Conservation (phyloP, 2,113 vertebrate genomes). For the Heliornis fulica region DNA sequence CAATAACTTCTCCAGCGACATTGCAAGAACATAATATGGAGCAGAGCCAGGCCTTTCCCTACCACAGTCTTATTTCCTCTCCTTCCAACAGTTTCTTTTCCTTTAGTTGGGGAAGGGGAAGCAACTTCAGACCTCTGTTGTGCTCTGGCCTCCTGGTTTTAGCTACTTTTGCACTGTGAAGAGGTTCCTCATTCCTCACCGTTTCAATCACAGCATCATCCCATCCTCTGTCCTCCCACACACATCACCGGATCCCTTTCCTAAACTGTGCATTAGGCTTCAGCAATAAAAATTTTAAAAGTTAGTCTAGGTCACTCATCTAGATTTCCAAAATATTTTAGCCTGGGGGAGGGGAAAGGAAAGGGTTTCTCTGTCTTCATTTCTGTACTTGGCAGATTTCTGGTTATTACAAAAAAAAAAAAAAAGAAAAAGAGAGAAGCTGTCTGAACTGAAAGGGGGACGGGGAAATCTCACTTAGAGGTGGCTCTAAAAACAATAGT, state of each 20-base stretch:
- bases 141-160: not conserved
- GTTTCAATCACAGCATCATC: not conserved
- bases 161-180: not conserved
- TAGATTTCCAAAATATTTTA: not conserved
- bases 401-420: no score
- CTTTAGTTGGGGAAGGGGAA: not conserved
- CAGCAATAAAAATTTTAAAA: not conserved
- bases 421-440: not conserved
- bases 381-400: not conserved
- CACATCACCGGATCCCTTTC: not conserved
- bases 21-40: not conserved
- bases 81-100: not conserved
- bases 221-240: not conserved
- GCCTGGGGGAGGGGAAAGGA: not conserved
- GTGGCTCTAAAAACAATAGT: not conserved
- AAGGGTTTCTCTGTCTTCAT: not conserved
- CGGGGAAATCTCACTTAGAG: not conserved
- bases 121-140: not conserved
- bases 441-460: not conserved
- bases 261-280: not conserved
- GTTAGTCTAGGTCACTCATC: not conserved
- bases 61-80: not conserved
- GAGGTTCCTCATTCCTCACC: not conserved
- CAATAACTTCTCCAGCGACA: not conserved
- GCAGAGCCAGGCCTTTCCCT: not conserved